Evolutionary conservation across 2,797 vertebrate genomes (phyloP), one percentile per base, ranked within the genome.

Genomic region (Squalus acanthias): DNA sequence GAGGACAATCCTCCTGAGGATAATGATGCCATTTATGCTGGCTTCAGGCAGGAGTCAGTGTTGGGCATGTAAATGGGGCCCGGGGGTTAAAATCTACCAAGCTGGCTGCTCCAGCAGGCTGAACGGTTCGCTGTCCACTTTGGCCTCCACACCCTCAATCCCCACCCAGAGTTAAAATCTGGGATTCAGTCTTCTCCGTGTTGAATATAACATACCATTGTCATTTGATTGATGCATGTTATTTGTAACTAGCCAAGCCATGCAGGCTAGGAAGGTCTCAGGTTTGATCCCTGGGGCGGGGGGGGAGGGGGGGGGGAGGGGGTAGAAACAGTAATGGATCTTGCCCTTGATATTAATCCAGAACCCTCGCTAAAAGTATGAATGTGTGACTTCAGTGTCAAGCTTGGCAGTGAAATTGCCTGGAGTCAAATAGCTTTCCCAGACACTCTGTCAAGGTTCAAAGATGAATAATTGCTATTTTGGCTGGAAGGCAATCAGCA

Each of bases 401-500:
- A 85, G 82, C 82, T 85, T 85, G 65, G 1, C 65, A 67, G 65
- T 17, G 22, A 85, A 85, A 85, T 50, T 24, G 82, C 82, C 82
- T 85, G 20, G 46, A 85, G 82, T 85, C 82, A 50, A 50, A 50
- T 85, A 85, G 82, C 20, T 85, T 85, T 10, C 7, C 46, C 82
- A 85, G 20, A 85, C 82, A 50, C 79, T 85, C 82, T 85, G 82
- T 22, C 82, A 85, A 50, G 46, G 46, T 85, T 85, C 82, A 85
- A 50, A 85, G 39, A 85, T 50, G 46, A 50, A 50, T 85, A 85
- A 85, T 85, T 85, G 82, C 46, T 50, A 85, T 39, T 85, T 85
- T 85, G 82, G 20, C 39, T 85, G 82, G 46, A 85, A 85, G 82
- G 39, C 82, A 50, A 85, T 85, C 82, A 85, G 82, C 82, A 85